Conservation (phyloP, 2,888 invertebrate genomes). For the Sthenelais limicola region DNA sequence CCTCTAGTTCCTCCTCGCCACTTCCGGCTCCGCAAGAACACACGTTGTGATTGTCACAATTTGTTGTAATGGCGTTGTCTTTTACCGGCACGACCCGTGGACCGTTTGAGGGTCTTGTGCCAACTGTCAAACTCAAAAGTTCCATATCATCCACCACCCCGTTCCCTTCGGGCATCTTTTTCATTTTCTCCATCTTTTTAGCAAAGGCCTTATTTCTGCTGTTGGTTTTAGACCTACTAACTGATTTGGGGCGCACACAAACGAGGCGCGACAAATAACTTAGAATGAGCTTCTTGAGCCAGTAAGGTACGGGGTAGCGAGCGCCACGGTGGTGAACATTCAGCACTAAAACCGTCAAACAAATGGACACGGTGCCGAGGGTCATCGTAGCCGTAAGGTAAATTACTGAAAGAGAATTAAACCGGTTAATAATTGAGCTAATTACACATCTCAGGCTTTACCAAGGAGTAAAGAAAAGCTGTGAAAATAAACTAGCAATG, state of each 20-base stretch:
- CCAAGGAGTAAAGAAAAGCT: no score
- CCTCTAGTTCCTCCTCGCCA: constrained; percentile 15
- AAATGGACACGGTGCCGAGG: constrained; percentile 53
- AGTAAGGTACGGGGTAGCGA: constrained; percentile 43
- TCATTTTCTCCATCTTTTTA: neutral
- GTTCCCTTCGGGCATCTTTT: constrained; percentile 37
- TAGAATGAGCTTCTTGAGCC: constrained; percentile 47
- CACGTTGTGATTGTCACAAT: constrained; percentile 10
- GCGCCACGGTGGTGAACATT: constrained; percentile 52
- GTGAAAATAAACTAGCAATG: no score
- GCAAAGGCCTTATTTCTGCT: constrained; percentile 14
- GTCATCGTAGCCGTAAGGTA: constrained; percentile 54
- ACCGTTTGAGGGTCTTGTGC: constrained; percentile 18
- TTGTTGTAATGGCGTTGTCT: constrained; percentile 9
- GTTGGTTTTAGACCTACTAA: neutral
- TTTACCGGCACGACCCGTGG: constrained; percentile 14
- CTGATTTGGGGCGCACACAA: constrained; percentile 20
- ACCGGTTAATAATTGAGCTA: no score
- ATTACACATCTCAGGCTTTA: no score
- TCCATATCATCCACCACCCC: constrained; percentile 48
- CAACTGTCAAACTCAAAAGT: constrained; percentile 44
- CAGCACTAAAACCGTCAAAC: constrained; percentile 52
- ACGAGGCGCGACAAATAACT: constrained; percentile 48
- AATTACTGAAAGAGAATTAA: constrained; percentile 48
- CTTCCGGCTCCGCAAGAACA: neutral